Percentiles rank a stretch among this genome's conserved stretches.
These are phyloP conservation scores for Xyrauchen texanus DNA, from an alignment of 2,113 vertebrate genomes.

Conservation along the genomic window DNA sequence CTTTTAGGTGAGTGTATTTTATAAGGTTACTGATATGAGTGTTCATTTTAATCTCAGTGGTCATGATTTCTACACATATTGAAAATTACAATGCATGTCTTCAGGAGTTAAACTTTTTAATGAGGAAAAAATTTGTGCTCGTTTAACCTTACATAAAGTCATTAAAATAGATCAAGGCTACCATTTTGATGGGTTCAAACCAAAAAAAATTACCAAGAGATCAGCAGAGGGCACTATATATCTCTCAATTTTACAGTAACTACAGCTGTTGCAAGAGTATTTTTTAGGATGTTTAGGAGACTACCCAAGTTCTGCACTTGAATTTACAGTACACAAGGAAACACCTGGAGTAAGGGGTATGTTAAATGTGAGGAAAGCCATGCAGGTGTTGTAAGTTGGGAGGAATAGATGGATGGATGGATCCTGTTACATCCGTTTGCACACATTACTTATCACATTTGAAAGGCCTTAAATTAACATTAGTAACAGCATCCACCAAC, in stretches of 20 bases:
- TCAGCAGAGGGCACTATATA: constrained; percentile 40
- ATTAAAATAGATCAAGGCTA: too few species aligned
- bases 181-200: too few species aligned
- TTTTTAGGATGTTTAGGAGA: not conserved
- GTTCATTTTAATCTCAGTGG: too few species aligned
- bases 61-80: too few species aligned
- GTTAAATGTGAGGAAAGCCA: not conserved
- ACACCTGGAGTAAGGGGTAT: constrained; percentile 11
- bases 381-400: not conserved
- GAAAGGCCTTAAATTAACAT: constrained; percentile 48
- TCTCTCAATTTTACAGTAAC: not conserved
- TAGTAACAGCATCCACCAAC: constrained; percentile 42
- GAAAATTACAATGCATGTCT: too few species aligned
- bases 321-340: not conserved
- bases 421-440: too few species aligned
- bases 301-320: not conserved
- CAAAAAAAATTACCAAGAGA: not conserved
- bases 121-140: too few species aligned
- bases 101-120: too few species aligned
- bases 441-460: too few species aligned
- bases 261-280: not conserved
- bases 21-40: too few species aligned
- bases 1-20: too few species aligned
- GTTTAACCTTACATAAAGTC: too few species aligned
- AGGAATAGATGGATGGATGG: not conserved